Percentiles rank a stretch among this genome's conserved stretches.
phyloP scores from a whole-genome alignment of 2,797 vertebrate genomes.

The Sphenodon punctatus region DNA sequence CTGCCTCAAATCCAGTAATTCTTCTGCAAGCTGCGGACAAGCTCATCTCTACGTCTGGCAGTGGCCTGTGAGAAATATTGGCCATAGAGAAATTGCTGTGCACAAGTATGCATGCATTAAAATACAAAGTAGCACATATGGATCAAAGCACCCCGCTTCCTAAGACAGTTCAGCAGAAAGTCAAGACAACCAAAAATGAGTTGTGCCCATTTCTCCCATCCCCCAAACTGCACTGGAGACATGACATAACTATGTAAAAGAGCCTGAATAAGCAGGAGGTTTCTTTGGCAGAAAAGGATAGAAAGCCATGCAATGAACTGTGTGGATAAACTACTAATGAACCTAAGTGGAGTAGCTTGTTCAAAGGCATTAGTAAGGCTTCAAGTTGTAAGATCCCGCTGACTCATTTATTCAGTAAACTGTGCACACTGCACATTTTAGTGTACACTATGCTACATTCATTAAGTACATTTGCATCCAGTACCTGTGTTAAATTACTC shows the following conservation, averaged over 20 bases:
- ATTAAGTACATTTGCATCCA: neutral
- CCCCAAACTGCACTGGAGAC: neutral
- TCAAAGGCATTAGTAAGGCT: neutral
- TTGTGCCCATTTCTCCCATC: neutral
- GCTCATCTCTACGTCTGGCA: neutral
- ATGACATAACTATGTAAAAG: conserved; percentile 28
- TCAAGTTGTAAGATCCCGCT: neutral
- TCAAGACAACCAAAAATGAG: neutral
- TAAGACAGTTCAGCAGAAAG: neutral
- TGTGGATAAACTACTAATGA: conserved; percentile 25
- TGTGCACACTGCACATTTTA: rapidly evolving
- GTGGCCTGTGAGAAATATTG: neutral
- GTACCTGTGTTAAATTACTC: neutral
- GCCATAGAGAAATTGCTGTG: neutral
- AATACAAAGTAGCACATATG: neutral
- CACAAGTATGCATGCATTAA: neutral
- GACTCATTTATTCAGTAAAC: neutral
- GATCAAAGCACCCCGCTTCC: neutral
- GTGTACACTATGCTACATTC: neutral
- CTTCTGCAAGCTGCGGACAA: neutral
- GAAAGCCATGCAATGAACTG: rapidly evolving
- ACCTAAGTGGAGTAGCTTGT: conserved; percentile 8
- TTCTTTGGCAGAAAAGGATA: conserved; percentile 6
- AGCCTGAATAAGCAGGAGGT: conserved; percentile 31
- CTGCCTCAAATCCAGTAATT: neutral